Evolutionary conservation across 2,113 vertebrate species (phyloP).

Genomic region (Nesogale talazaci): DNA sequence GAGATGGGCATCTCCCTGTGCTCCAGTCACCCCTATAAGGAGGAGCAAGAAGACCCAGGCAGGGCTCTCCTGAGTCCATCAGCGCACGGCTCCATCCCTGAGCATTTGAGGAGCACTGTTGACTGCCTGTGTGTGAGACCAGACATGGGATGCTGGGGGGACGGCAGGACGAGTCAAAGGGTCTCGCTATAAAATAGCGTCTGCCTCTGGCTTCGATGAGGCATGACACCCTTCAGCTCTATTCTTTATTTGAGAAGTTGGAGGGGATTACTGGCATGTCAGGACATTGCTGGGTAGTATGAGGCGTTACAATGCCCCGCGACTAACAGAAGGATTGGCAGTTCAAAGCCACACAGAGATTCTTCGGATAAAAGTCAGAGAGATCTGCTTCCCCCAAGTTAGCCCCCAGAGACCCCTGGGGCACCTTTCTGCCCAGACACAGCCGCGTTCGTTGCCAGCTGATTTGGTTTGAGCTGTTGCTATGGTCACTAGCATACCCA

Average conservation of each 20-base stretch:
- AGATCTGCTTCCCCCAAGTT: not conserved
- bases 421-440: not conserved
- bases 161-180: no score
- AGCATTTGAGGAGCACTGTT: not conserved
- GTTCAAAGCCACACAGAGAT: not conserved
- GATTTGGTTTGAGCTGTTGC: no score
- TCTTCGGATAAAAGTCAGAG: not conserved
- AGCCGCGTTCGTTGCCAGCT: not conserved
- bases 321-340: not conserved
- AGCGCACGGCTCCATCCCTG: not conserved
- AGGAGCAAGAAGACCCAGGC: no score
- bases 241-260: not conserved
- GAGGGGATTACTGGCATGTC: not conserved
- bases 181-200: accelerated
- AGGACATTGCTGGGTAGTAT: not conserved
- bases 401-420: not conserved
- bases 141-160: not conserved
- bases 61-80: not conserved
- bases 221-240: not conserved
- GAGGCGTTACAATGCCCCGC: not conserved
- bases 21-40: not conserved
- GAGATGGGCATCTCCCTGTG: not conserved
- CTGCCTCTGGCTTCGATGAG: not conserved
- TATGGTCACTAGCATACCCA: no score
- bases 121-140: not conserved